Percentiles rank a stretch among this genome's conserved stretches.
These are phyloP conservation scores for Enteromius afrohamiltoni DNA, from an alignment of 2,797 vertebrate genomes.

Conservation along the genomic window DNA sequence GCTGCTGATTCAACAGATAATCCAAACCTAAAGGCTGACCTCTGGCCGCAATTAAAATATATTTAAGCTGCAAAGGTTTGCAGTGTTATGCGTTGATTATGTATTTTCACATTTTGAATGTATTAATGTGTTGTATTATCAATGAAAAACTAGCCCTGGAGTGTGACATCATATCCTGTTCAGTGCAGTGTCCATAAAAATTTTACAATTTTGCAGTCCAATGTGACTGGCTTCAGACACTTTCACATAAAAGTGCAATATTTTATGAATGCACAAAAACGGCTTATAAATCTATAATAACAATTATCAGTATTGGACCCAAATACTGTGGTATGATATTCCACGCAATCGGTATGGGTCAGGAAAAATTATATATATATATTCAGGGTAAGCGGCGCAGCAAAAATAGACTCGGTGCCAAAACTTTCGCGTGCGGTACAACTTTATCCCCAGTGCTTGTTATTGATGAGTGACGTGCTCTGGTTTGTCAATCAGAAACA, in stretches of 20 bases:
- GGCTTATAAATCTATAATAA: neutral
- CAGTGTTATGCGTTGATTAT: neutral
- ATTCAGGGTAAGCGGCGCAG: too few relatives aligned
- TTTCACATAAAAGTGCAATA: neutral
- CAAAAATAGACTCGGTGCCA: too few relatives aligned
- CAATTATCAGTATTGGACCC: neutral
- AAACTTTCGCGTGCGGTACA: too few relatives aligned
- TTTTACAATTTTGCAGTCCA: neutral
- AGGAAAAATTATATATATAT: too few relatives aligned
- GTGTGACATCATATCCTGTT: neutral
- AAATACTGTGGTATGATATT: neutral
- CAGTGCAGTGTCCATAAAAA: neutral
- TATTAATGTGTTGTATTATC: neutral
- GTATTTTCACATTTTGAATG: neutral
- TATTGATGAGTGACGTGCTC: neutral
- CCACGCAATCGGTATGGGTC: neutral
- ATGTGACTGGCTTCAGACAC: neutral
- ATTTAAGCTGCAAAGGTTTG: neutral
- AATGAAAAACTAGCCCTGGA: neutral
- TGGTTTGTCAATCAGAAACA: neutral
- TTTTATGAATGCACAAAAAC: conserved; percentile 2
- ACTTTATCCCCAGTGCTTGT: neutral
- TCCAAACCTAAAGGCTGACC: neutral
- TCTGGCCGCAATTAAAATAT: neutral
- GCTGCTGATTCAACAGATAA: neutral